Evolutionary conservation across 2,113 vertebrate genomes (phyloP), one percentile per base, ranked within the genome.

Genomic region (Crotalus helleri): DNA sequence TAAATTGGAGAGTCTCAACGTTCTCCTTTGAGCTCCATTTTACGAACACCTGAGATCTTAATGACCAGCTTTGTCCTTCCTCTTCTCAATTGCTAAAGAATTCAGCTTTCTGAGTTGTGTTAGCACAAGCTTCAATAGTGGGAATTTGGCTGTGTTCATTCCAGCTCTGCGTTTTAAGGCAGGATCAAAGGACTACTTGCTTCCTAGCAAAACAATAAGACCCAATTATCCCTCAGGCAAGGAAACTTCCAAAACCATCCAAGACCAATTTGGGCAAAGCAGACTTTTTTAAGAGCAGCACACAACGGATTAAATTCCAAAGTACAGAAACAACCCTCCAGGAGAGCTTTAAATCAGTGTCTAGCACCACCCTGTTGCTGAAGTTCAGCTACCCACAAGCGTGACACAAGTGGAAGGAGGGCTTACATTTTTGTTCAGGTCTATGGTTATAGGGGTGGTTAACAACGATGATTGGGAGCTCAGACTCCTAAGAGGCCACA

Each of bases 181-280:
- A 0, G 87, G 94, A 96, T 95, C 89, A 92, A 94, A 94, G 93
- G 94, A 85, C 90, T 23, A 24, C 19, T n/a, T 69, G 89, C 64
- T 24, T 24, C 94, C 51, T 44, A 86, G 93, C 92, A 92, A 81
- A 92, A 85, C 90, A 87, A 92, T 92, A 5, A 90, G 15, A 61
- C 17, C n/a, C 94, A 96, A 93, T 3, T 91, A 96, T 6, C 15
- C 91, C 88, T 24, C 58, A 54, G 0, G 15, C 87, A 92, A 85
- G 39, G 69, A 59, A 24, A 15, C 57, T 24, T 53, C 91, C 46
- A 61, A 91, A 87, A 21, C 24, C 54, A 86, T 58, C 69, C 74
- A 91, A 86, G 54, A 86, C 53, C 85, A 26, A 85, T 46, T 86
- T 85, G 39, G 58, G 55, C 39, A 87, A 59, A 51, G 44, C 39